These are phyloP conservation scores for Drosophila paracracens DNA, from an alignment of 2,888 invertebrate species.

Conservation along the genomic window DNA sequence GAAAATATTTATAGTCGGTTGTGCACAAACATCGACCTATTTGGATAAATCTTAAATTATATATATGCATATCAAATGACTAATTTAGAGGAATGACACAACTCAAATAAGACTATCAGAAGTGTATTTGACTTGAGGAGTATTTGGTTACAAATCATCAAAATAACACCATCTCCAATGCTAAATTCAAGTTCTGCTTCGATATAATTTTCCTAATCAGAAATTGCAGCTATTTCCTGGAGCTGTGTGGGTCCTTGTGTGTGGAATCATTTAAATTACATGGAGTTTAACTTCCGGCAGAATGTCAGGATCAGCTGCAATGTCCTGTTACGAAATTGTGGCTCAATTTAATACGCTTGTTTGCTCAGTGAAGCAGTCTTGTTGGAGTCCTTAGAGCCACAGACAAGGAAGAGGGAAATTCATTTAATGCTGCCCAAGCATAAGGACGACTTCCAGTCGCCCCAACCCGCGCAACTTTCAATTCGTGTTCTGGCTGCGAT, in stretches of 20 bases:
- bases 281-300: slow-evolving; percentile 55
- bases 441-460: slow-evolving; percentile 10
- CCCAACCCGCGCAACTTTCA: slow-evolving; percentile 6
- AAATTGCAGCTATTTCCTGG: not conserved
- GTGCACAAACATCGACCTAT: slow-evolving; percentile 3
- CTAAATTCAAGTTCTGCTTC: not conserved
- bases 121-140: slow-evolving; percentile 10
- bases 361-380: slow-evolving; percentile 54
- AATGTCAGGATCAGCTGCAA: slow-evolving; percentile 33
- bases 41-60: not conserved
- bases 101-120: not conserved
- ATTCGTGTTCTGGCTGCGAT: slow-evolving; percentile 69
- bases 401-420: slow-evolving; percentile 52
- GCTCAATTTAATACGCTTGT: slow-evolving; percentile 74
- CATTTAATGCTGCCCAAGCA: slow-evolving; percentile 66
- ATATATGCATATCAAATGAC: not conserved
- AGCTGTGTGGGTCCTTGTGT: slow-evolving; percentile 1
- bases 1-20: not conserved
- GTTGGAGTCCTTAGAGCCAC: slow-evolving; percentile 5
- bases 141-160: slow-evolving; percentile 29
- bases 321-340: slow-evolving; percentile 63
- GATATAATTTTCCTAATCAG: slow-evolving; percentile 3
- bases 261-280: slow-evolving; percentile 65
- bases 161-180: not conserved
- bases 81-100: slow-evolving; percentile 28